Evolutionary conservation across 2,888 invertebrate genomes (phyloP).

Genomic region (Dynastes maya): DNA sequence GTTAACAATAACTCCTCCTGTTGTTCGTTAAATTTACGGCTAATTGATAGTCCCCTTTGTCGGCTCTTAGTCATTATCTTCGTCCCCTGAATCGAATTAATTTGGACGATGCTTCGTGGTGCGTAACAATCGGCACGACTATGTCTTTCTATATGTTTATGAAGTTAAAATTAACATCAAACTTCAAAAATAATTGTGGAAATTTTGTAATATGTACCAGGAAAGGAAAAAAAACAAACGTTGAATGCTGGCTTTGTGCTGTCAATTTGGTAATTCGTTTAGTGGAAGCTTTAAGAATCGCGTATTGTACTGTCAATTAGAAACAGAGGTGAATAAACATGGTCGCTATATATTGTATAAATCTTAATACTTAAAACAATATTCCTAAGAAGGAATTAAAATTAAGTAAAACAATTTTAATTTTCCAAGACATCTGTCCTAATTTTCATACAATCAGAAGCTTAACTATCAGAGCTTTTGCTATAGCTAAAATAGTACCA

Average conservation of each 20-base stretch:
- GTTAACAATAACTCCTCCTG: constrained; percentile 22
- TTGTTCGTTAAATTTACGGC: constrained; percentile 14
- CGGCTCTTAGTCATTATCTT: constrained; percentile 35
- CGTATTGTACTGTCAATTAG: constrained; percentile 10
- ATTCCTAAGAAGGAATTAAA: no score
- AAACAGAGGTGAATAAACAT: not conserved
- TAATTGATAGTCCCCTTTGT: constrained; percentile 41
- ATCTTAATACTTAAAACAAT: no score
- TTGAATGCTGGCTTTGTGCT: constrained; percentile 3
- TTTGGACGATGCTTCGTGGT: constrained; percentile 20
- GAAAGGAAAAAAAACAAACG: not conserved
- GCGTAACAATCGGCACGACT: constrained; percentile 35
- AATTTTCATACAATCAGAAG: no score
- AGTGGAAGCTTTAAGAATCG: not conserved
- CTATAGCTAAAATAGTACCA: not conserved
- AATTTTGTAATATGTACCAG: not conserved
- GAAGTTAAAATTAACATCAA: constrained; percentile 2
- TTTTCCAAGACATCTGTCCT: no score
- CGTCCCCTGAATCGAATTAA: constrained; percentile 15
- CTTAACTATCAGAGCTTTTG: not conserved
- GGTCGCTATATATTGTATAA: not conserved
- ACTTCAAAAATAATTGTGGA: constrained; percentile 6
- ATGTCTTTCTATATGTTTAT: not conserved
- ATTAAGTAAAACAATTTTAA: no score
- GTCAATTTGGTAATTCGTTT: constrained; percentile 3